A percentile compares a stretch with the other conserved stretches of the same genome.
phyloP scores from a whole-genome alignment of 2,888 invertebrate species.

The Galerucella pusilla region DNA sequence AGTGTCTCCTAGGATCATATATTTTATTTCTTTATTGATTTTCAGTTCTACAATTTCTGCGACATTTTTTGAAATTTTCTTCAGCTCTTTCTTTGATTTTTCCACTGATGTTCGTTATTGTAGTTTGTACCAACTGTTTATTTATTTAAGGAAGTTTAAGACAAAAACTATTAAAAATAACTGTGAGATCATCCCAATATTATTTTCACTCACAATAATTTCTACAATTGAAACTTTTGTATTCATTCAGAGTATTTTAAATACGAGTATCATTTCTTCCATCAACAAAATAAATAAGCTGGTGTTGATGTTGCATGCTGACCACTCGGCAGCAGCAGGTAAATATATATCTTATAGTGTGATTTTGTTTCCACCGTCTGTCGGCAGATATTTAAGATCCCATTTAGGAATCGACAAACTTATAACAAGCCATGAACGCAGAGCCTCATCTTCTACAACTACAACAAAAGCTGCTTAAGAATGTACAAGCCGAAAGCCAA shows the following conservation, averaged over 20 bases:
- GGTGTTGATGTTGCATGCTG: slow-evolving; percentile 49
- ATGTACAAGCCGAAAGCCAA: slow-evolving; percentile 44
- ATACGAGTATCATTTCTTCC: slow-evolving; percentile 24
- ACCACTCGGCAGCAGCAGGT: slow-evolving; percentile 51
- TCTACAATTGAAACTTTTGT: neutral
- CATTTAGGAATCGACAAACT: slow-evolving; percentile 60
- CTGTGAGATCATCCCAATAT: neutral
- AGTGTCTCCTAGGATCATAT: too few relatives aligned
- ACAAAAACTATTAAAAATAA: neutral
- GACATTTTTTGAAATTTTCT: too few relatives aligned
- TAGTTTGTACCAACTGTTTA: too few relatives aligned
- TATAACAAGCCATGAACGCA: slow-evolving; percentile 59
- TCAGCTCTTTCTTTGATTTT: too few relatives aligned
- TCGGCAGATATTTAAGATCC: slow-evolving; percentile 62
- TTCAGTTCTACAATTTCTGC: too few relatives aligned
- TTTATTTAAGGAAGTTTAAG: too few relatives aligned
- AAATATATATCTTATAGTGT: slow-evolving; percentile 43
- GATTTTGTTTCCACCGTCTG: slow-evolving; percentile 55
- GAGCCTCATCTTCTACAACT: slow-evolving; percentile 41
- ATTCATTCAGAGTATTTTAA: neutral
- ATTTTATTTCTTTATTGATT: too few relatives aligned
- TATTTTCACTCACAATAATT: neutral
- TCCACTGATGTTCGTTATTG: too few relatives aligned
- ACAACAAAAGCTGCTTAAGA: slow-evolving; percentile 43
- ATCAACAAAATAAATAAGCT: slow-evolving; percentile 40